Conservation (phyloP, 2,797 vertebrate species). For the Sandelia bainsii region DNA sequence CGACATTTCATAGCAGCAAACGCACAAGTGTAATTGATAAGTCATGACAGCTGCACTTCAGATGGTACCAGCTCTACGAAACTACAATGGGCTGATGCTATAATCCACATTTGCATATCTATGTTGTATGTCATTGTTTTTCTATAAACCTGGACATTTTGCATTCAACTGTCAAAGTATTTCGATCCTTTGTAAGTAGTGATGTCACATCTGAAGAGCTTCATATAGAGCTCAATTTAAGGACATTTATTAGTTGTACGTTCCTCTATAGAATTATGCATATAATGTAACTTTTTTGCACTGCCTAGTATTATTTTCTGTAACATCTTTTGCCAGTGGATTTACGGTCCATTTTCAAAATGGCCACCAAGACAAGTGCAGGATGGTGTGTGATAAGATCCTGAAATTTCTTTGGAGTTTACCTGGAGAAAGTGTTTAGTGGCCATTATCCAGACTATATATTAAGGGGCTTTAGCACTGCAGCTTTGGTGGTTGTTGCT, state of each 20-base stretch:
- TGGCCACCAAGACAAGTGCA: background rate
- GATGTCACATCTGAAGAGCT: background rate
- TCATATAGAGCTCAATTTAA: background rate
- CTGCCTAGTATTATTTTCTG: background rate
- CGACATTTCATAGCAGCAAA: background rate
- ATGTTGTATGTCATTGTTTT: background rate
- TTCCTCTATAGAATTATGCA: background rate
- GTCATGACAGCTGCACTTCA: conserved; percentile 4
- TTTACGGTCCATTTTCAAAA: background rate
- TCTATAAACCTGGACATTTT: conserved; percentile 17
- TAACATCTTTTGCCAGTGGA: background rate
- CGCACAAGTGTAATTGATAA: background rate
- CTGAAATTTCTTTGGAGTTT: conserved; percentile 1
- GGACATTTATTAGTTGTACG: background rate
- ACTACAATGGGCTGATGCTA: no score
- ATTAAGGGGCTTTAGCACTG: conserved; percentile 8
- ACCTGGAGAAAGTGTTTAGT: background rate
- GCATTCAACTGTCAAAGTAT: background rate
- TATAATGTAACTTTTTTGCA: background rate
- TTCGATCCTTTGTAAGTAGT: background rate
- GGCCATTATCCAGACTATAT: conserved; percentile 19
- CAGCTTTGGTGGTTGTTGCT: conserved; percentile 25
- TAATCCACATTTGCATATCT: no score
- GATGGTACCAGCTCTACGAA: background rate
- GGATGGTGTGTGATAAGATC: background rate